Percentiles rank a stretch among this genome's conserved stretches.
Evolutionary conservation across 1,140 invertebrate species (phyloP).

Genomic region (Tetramorium parvispinum): DNA sequence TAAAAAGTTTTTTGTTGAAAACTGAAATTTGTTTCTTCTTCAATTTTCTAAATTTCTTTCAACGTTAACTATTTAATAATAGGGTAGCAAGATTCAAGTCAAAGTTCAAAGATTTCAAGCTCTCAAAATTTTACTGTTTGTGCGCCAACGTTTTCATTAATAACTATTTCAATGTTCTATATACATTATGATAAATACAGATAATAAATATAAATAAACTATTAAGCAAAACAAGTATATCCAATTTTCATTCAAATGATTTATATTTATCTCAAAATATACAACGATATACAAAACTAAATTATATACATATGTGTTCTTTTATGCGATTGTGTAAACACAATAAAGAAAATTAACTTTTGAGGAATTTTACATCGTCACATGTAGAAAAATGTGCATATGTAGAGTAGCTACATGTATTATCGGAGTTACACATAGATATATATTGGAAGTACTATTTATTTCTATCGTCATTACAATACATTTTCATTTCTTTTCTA

Average conservation of each 20-base stretch:
- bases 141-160: neutral
- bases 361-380: neutral
- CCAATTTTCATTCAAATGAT: conserved; percentile 6
- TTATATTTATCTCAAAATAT: neutral
- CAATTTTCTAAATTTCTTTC: no score
- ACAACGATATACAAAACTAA: neutral
- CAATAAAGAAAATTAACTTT: conserved; percentile 18
- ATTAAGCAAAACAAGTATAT: neutral
- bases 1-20: no score
- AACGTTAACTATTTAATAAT: no score
- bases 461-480: conserved; percentile 20
- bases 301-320: neutral
- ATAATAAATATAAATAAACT: neutral
- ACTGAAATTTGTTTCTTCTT: no score
- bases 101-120: neutral
- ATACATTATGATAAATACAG: no score
- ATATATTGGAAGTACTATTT: conserved; percentile 14
- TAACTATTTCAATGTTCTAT: no score
- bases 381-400: neutral
- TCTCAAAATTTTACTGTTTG: neutral
- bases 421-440: no score
- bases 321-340: neutral
- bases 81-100: neutral
- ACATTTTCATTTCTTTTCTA: conserved; percentile 45
- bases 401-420: no score